Evolutionary conservation across 1,140 invertebrate species (phyloP).

Genomic region (Wasmannia auropunctata): DNA sequence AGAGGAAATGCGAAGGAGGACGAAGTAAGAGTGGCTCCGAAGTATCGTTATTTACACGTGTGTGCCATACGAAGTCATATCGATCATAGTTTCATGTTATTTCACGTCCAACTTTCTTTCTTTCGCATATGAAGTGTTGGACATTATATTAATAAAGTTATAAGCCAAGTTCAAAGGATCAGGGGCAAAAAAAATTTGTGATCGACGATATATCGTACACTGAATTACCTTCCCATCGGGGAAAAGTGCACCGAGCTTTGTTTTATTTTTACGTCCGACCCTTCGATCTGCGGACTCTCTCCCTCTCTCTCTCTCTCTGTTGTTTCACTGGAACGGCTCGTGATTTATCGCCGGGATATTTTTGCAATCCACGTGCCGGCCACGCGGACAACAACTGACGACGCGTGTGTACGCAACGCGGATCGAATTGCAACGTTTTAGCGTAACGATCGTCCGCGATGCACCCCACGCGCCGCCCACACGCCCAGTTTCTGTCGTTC

Average conservation of each 20-base stretch:
- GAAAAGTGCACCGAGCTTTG: not conserved
- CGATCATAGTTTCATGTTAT: not conserved
- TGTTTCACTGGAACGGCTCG: not conserved
- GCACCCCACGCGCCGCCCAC: not conserved
- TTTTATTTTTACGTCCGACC: not conserved
- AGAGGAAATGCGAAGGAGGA: not conserved
- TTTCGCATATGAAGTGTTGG: not conserved
- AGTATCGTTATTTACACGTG: not conserved
- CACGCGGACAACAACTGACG: slow-evolving; percentile 40
- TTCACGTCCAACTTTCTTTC: not conserved
- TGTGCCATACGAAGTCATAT: not conserved
- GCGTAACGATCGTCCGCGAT: slow-evolving; percentile 1
- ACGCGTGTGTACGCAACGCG: slow-evolving; percentile 30
- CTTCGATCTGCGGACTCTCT: not conserved
- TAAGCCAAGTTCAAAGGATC: not conserved
- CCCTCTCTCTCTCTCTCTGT: too few species aligned
- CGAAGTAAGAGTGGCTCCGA: not conserved
- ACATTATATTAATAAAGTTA: slow-evolving; percentile 38
- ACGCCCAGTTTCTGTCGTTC: not conserved
- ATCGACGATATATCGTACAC: not conserved
- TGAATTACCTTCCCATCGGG: not conserved
- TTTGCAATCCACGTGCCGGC: slow-evolving; percentile 18
- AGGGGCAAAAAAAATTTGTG: not conserved
- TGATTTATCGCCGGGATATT: slow-evolving; percentile 47
- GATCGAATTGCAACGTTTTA: slow-evolving; percentile 50